Evolutionary conservation across 2,888 invertebrate genomes (phyloP).

Genomic region (Coelopa pilipes): DNA sequence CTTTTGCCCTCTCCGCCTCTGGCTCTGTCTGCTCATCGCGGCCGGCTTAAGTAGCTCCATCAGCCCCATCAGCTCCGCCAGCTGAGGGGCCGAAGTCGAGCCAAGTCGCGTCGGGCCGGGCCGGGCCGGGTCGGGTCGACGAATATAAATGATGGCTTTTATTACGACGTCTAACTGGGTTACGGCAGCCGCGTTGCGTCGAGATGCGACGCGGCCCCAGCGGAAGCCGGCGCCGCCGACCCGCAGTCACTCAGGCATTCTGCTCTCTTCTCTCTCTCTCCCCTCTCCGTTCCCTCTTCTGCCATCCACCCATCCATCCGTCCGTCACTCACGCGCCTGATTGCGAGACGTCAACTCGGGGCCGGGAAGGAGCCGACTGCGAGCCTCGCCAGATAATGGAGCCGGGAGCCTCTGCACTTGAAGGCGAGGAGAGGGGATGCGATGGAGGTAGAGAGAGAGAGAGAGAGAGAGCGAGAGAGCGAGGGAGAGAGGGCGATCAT

Average conservation of each 20-base stretch:
- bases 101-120: too few species aligned
- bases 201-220: background rate
- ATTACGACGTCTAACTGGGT: conserved; percentile 19
- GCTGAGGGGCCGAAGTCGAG: too few species aligned
- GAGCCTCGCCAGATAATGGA: too few species aligned
- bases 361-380: background rate
- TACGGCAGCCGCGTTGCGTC: conserved; percentile 18
- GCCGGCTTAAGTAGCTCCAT: too few species aligned
- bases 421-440: too few species aligned
- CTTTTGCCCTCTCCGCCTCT: too few species aligned
- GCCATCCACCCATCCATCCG: background rate
- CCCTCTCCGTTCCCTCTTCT: background rate
- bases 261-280: background rate
- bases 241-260: background rate
- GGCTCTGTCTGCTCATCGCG: too few species aligned
- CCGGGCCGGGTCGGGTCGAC: background rate
- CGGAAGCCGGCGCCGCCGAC: background rate
- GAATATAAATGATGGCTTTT: conserved; percentile 23
- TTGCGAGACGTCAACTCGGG: background rate
- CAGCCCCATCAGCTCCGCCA: too few species aligned
- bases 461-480: too few species aligned
- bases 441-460: too few species aligned
- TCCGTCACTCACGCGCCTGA: conserved; percentile 13
- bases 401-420: too few species aligned
- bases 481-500: too few species aligned